Evolutionary conservation across 1,140 invertebrate genomes (phyloP).

Genomic region (Bombyx mori): DNA sequence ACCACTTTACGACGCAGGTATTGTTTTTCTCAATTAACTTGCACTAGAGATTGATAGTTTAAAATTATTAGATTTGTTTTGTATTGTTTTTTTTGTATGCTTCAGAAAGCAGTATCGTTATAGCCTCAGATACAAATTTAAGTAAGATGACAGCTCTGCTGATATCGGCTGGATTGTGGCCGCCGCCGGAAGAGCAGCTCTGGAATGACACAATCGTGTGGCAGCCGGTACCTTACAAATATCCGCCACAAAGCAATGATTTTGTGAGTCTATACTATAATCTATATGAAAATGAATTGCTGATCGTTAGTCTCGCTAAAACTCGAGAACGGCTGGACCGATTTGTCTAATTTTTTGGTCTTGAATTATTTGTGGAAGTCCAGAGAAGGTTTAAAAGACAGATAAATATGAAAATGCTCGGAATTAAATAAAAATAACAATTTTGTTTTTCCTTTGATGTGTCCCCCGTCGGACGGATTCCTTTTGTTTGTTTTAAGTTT

Average conservation of each 20-base stretch:
- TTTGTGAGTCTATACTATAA: slow-evolving; percentile 34
- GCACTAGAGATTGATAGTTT: background rate
- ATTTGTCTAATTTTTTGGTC: too few relatives aligned
- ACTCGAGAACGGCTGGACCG: too few relatives aligned
- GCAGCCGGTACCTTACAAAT: slow-evolving; percentile 77
- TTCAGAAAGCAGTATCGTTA: slow-evolving; percentile 54
- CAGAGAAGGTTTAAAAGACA: too few relatives aligned
- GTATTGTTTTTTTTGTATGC: background rate
- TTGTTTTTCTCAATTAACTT: slow-evolving; percentile 1
- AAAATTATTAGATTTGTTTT: too few relatives aligned
- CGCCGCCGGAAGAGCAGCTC: slow-evolving; percentile 69
- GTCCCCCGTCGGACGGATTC: too few relatives aligned
- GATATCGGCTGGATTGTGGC: slow-evolving; percentile 79
- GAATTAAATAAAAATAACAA: too few relatives aligned
- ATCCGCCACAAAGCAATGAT: slow-evolving; percentile 45
- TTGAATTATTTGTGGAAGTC: too few relatives aligned
- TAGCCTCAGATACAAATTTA: slow-evolving; percentile 81
- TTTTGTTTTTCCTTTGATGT: too few relatives aligned
- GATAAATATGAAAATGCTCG: too few relatives aligned
- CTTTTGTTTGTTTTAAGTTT: too few relatives aligned
- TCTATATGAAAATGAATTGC: slow-evolving; percentile 9
- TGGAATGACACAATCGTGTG: slow-evolving; percentile 76
- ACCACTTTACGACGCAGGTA: slow-evolving; percentile 69
- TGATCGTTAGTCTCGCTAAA: too few relatives aligned
- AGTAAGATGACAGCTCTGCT: slow-evolving; percentile 82